phyloP scores from a whole-genome alignment of 2,888 invertebrate species.

The Parasteatoda lunata region DNA sequence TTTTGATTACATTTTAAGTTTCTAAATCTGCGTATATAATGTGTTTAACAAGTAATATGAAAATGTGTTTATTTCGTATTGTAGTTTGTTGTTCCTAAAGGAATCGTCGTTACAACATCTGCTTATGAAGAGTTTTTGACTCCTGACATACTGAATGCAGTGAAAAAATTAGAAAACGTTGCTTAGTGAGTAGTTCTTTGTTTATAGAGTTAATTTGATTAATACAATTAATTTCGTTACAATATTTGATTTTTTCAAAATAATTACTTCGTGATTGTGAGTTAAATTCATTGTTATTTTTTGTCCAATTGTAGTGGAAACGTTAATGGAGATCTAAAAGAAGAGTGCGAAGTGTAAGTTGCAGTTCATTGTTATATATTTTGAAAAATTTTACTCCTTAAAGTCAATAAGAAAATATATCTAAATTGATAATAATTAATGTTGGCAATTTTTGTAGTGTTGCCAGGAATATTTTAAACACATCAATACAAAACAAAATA shows the following conservation, averaged over 20 bases:
- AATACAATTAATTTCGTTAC: too few relatives aligned
- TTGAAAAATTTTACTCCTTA: not conserved
- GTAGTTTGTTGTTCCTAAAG: constrained; percentile 80
- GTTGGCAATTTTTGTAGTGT: not conserved
- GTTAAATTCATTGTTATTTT: not conserved
- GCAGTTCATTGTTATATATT: not conserved
- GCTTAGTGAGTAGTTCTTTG: constrained; percentile 28
- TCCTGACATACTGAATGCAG: constrained; percentile 6
- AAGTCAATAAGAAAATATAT: not conserved
- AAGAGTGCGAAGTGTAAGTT: not conserved
- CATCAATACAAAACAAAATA: not conserved
- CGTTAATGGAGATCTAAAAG: not conserved
- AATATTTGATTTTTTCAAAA: not conserved
- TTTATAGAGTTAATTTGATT: too few relatives aligned
- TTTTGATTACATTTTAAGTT: not conserved
- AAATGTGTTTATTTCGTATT: not conserved
- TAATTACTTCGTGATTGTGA: not conserved
- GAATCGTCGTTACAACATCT: constrained; percentile 81
- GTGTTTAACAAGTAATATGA: not conserved
- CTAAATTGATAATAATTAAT: too few relatives aligned
- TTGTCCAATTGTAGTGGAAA: not conserved
- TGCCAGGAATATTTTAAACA: not conserved
- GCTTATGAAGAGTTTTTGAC: constrained; percentile 77
- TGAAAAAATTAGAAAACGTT: constrained; percentile 33
- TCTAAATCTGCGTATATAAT: not conserved